A percentile compares a stretch with the other conserved stretches of the same genome.
These are phyloP conservation scores for Eolophus roseicapilla DNA, from an alignment of 2,113 vertebrate genomes.

Conservation along the genomic window DNA sequence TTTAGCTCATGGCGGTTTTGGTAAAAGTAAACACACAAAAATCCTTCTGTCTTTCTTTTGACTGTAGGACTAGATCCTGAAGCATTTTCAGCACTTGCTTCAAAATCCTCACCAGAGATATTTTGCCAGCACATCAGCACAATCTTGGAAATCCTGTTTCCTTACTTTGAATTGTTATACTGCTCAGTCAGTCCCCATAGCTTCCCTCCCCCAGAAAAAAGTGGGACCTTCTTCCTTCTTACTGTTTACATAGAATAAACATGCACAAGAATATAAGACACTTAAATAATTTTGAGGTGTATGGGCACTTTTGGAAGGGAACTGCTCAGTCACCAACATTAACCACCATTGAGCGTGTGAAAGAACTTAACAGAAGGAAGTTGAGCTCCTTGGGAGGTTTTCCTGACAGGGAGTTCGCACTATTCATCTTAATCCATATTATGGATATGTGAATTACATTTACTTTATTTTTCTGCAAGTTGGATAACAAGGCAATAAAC, in stretches of 20 bases:
- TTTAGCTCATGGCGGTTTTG: background rate
- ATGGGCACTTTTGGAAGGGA: background rate
- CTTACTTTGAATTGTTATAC: accelerated
- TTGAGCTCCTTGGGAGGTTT: background rate
- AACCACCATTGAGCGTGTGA: background rate
- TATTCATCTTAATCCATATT: background rate
- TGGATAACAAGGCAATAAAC: constrained; percentile 18
- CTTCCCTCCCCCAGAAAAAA: background rate
- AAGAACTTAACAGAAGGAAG: background rate
- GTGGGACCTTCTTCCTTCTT: background rate
- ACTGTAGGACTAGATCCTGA: background rate
- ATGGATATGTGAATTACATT: background rate
- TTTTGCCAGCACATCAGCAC: background rate
- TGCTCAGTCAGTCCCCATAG: background rate
- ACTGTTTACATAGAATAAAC: background rate
- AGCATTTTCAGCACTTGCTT: background rate
- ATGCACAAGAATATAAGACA: background rate
- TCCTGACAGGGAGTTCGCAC: background rate
- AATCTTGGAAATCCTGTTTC: background rate
- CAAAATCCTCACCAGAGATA: background rate
- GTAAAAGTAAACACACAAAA: background rate
- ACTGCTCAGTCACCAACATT: background rate
- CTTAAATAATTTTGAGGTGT: background rate
- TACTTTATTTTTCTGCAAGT: background rate
- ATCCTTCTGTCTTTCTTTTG: background rate